A percentile compares a stretch with the other conserved stretches of the same genome.
phyloP scores from a whole-genome alignment of 2,113 vertebrate species.

The Eptesicus fuscus region DNA sequence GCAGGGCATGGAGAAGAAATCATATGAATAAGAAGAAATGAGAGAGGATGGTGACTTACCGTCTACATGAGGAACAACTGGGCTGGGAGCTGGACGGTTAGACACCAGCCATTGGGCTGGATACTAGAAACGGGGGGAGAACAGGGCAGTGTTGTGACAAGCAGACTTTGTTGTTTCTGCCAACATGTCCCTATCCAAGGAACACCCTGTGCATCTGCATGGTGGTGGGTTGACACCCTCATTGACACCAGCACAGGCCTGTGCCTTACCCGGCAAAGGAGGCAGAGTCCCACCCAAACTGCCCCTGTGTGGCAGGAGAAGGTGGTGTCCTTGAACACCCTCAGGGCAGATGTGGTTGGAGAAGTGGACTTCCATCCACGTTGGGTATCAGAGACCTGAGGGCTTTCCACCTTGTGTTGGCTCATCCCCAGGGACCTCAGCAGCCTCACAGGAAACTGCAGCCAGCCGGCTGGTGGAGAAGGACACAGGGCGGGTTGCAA shows the following conservation, averaged over 20 bases:
- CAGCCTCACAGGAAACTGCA: no score
- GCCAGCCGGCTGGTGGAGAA: neutral
- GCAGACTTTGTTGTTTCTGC: no score
- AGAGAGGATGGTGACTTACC: fast-evolving
- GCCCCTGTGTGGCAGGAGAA: neutral
- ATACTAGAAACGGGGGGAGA: no score
- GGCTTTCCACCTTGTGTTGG: neutral
- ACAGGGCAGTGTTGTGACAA: fast-evolving
- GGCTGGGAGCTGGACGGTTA: no score
- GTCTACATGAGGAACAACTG: fast-evolving
- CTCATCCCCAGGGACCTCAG: no score
- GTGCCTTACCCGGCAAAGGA: neutral
- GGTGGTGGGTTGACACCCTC: no score
- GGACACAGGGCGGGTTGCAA: fast-evolving
- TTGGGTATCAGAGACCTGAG: neutral
- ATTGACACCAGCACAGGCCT: fast-evolving
- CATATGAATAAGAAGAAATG: fast-evolving
- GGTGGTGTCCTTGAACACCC: neutral
- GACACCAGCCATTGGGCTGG: fast-evolving
- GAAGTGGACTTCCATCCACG: neutral
- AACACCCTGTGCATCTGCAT: fast-evolving
- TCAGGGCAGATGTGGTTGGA: neutral
- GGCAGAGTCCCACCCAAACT: fast-evolving
- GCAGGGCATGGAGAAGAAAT: fast-evolving
- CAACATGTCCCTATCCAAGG: no score